phyloP scores from a whole-genome alignment of 2,113 vertebrate genomes.

The Oxygymnocypris stewartii region DNA sequence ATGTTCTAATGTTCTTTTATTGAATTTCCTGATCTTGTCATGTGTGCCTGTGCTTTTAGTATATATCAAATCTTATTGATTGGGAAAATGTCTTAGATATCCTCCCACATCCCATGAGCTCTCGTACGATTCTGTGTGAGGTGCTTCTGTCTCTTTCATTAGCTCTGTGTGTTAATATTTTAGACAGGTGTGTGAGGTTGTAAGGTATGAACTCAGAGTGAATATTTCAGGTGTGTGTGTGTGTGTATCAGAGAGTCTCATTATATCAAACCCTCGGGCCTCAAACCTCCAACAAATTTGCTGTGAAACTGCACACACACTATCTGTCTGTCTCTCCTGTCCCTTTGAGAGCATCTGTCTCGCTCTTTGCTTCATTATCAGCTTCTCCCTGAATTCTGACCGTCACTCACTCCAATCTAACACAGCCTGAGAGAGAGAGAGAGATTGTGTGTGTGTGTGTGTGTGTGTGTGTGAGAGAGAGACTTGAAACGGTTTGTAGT shows the following conservation, averaged over 20 bases:
- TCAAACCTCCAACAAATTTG: conserved; percentile 41
- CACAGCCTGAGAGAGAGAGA: neutral
- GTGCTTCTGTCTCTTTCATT: conserved; percentile 23
- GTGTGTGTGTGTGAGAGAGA: neutral
- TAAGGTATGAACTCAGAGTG: neutral
- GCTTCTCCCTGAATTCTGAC: conserved; percentile 24
- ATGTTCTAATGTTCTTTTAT: neutral
- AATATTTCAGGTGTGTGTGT: conserved; percentile 44
- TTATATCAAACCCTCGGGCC: conserved; percentile 58
- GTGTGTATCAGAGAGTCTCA: conserved; percentile 49
- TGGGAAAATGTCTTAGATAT: neutral
- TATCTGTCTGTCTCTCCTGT: neutral
- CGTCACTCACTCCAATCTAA: conserved; percentile 22
- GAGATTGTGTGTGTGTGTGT: neutral
- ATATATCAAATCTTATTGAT: neutral
- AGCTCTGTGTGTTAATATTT: conserved; percentile 31
- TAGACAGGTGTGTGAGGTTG: conserved; percentile 15
- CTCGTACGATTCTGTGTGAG: neutral
- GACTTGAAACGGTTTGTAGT: too few species aligned
- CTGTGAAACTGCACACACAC: neutral
- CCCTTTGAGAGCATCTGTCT: neutral
- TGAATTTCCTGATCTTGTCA: neutral
- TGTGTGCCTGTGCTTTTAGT: neutral
- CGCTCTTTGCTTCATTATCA: conserved; percentile 22
- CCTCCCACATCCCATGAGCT: neutral